These are phyloP conservation scores for Manis crassicaudata DNA, from an alignment of 2,797 vertebrate species.

Conservation along the genomic window DNA sequence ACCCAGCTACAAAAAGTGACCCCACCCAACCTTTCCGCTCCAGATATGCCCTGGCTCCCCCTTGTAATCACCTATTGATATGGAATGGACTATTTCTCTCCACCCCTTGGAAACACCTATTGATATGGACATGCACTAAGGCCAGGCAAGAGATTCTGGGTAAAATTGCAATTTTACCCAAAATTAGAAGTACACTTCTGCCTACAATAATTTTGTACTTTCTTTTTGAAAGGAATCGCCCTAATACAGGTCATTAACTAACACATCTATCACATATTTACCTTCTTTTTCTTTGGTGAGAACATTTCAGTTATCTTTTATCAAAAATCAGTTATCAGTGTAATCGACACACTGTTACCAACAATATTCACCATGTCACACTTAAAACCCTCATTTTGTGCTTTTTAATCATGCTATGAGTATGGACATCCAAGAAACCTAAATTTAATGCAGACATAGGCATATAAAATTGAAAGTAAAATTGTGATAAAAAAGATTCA, in stretches of 20 bases:
- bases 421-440: background rate
- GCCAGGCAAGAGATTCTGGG: too few species aligned
- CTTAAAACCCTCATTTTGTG: background rate
- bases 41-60: too few species aligned
- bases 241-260: background rate
- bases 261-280: background rate
- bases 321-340: background rate
- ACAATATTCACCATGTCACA: background rate
- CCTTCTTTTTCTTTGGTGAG: background rate
- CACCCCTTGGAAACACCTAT: too few species aligned
- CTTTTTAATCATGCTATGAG: background rate
- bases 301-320: background rate
- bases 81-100: too few species aligned
- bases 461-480: constrained; percentile 31
- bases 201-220: background rate
- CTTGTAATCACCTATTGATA: too few species aligned
- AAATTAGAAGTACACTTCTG: background rate
- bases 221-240: background rate
- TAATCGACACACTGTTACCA: background rate
- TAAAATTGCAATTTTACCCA: too few species aligned
- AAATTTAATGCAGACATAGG: background rate
- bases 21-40: too few species aligned
- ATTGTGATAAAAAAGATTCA: constrained; percentile 39
- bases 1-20: too few species aligned
- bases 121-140: too few species aligned